A percentile compares a stretch with the other conserved stretches of the same genome.
These are phyloP conservation scores for Salarias fasciatus DNA, from an alignment of 2,797 vertebrate genomes.

Conservation along the genomic window DNA sequence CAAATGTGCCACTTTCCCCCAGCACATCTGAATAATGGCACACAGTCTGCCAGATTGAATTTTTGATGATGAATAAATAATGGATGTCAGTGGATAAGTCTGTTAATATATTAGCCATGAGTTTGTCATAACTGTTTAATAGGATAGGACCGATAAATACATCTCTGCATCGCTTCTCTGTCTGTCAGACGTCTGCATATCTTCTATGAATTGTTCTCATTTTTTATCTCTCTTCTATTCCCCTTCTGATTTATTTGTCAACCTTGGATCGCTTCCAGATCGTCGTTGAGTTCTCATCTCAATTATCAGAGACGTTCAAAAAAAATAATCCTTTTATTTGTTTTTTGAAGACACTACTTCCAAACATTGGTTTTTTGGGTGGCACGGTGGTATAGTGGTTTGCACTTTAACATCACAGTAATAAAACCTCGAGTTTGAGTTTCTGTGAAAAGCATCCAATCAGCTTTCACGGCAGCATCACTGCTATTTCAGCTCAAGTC, in stretches of 20 bases:
- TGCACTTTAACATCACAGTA: no score
- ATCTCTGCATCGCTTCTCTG: conserved; percentile 36
- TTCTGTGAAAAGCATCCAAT: no score
- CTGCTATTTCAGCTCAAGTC: no score
- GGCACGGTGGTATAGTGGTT: no score
- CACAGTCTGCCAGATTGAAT: conserved; percentile 77
- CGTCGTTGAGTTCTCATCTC: conserved; percentile 1
- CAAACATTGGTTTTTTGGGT: no score
- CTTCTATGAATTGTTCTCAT: conserved; percentile 24
- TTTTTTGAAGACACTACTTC: not conserved
- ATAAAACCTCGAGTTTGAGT: no score
- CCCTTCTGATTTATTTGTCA: conserved; percentile 7
- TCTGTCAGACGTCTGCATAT: conserved; percentile 26
- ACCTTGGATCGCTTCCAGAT: conserved; percentile 16
- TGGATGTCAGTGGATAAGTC: conserved; percentile 74
- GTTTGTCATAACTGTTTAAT: conserved; percentile 74
- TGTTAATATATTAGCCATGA: conserved; percentile 78
- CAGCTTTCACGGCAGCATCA: no score
- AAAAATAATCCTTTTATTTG: not conserved
- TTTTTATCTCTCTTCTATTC: conserved; percentile 18
- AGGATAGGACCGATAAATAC: conserved; percentile 63
- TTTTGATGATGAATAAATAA: conserved; percentile 83
- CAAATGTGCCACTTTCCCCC: conserved; percentile 67
- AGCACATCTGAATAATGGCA: conserved; percentile 76
- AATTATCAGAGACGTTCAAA: conserved; percentile 11